Evolutionary conservation across 2,888 invertebrate species (phyloP), one percentile per base, ranked within the genome.

Genomic region (Nomada flava): DNA sequence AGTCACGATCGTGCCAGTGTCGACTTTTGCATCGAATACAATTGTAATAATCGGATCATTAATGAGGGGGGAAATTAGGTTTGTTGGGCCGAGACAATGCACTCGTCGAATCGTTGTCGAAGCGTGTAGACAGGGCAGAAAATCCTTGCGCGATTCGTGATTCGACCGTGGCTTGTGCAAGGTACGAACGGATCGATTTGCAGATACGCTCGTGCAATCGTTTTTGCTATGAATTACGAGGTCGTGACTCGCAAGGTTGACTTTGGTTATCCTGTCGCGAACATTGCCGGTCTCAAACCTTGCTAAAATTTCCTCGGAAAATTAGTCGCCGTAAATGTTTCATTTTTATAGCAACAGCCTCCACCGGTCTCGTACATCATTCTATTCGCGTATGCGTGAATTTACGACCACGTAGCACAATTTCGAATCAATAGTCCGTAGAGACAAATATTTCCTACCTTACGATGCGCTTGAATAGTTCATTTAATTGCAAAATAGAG

Each of bases 141-240:
- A n/a, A 69, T 53, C 44, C 42, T 75, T 53, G 44, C 71, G 62
- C 71, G 71, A 70, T 42, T 53, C 29, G 29, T 29, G 47, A 2
- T 5, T 36, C 74, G 59, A 62, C 69, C 71, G n/a, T 60, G 44
- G 67, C 23, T 62, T 64, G 74, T 77, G 65, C 77, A 69, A 73
- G 36, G 67, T 64, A 79, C 68, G 47, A 63, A 69, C 68, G 63
- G 78, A 88, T 83, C 87, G 88, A 88, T 87, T 72, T 15, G 50
- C 76, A 79, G 85, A 83, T 82, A 67, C 83, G 60, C 82, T 82
- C 83, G 77, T 64, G 70, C 80, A 67, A 86, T 89, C 87, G 69
- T 83, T 86, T 80, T 77, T 72, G 52, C 50, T 57, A 67, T 73
- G 84, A 88, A 82, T 89, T 79, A 83, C 84, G 80, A 79, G 84